Conservation (phyloP, 2,888 invertebrate genomes). For the Sympetrum striolatum region DNA sequence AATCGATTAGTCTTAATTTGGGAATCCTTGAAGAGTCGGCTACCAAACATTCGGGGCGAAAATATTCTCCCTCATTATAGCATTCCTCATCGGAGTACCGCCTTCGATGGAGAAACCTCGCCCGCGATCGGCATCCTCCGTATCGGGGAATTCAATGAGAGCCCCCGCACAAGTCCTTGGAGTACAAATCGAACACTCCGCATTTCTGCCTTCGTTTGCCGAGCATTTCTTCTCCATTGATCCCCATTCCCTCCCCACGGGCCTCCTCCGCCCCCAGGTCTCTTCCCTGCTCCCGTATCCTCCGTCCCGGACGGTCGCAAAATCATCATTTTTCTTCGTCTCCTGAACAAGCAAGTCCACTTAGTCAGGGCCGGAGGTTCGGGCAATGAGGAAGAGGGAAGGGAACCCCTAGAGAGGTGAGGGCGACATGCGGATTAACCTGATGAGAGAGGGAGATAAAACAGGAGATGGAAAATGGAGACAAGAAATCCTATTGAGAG, state of each 20-base stretch:
- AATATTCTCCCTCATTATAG: too few species aligned
- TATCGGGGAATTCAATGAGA: not conserved
- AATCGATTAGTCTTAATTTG: too few species aligned
- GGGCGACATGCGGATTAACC: slow-evolving; percentile 44
- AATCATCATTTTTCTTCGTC: slow-evolving; percentile 65
- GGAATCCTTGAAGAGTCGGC: too few species aligned
- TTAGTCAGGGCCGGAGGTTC: slow-evolving; percentile 61
- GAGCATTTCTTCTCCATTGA: slow-evolving; percentile 23
- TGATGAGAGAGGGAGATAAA: slow-evolving; percentile 43
- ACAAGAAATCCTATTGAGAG: slow-evolving; percentile 43
- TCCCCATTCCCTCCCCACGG: not conserved
- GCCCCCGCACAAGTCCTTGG: not conserved
- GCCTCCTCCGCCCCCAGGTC: not conserved
- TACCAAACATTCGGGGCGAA: too few species aligned
- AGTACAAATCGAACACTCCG: slow-evolving; percentile 29
- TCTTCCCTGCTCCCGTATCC: slow-evolving; percentile 34
- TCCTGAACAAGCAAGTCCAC: slow-evolving; percentile 64
- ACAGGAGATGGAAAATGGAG: slow-evolving; percentile 43
- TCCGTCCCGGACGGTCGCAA: slow-evolving; percentile 54
- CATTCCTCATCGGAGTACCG: too few species aligned
- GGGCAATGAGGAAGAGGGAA: slow-evolving; percentile 26
- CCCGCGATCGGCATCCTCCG: not conserved
- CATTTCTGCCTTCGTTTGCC: not conserved
- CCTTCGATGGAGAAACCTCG: not conserved
- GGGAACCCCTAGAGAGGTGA: not conserved